These are phyloP conservation scores for Heteromurus nitidus DNA, from an alignment of 2,888 invertebrate species.

Conservation along the genomic window DNA sequence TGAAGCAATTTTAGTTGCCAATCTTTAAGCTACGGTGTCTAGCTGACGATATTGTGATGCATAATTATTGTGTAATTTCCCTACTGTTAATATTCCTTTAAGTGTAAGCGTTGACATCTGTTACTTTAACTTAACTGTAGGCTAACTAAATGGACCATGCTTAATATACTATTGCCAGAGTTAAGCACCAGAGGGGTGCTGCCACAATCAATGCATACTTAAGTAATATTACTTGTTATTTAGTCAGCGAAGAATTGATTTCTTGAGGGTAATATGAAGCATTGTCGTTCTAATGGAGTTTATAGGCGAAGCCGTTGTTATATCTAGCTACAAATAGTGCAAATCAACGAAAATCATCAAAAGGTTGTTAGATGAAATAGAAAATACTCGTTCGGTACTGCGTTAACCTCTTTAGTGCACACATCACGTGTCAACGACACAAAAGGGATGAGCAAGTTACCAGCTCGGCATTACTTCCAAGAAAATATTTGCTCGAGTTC, in stretches of 20 bases:
- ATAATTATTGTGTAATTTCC: slow-evolving; percentile 16
- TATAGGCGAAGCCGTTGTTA: slow-evolving; percentile 2
- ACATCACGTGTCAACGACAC: too few relatives aligned
- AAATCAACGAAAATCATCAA: background rate
- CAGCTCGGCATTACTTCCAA: slow-evolving; percentile 37
- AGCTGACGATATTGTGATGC: slow-evolving; percentile 55
- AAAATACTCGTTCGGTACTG: slow-evolving; percentile 14
- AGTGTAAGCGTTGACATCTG: slow-evolving; percentile 16
- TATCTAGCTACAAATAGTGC: background rate
- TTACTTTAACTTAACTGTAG: slow-evolving; percentile 26
- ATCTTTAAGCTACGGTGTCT: slow-evolving; percentile 20
- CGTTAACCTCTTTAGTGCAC: background rate
- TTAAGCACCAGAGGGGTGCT: slow-evolving; percentile 57
- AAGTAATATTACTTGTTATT: slow-evolving; percentile 35
- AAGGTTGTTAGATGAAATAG: background rate
- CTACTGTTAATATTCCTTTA: background rate
- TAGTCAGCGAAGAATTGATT: slow-evolving; percentile 25
- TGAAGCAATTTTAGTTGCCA: background rate
- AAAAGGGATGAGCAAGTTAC: slow-evolving; percentile 61
- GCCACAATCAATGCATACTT: slow-evolving; percentile 62
- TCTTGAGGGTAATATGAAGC: slow-evolving; percentile 8
- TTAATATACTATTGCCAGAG: slow-evolving; percentile 35
- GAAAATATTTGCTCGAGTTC: slow-evolving; percentile 14
- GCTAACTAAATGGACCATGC: slow-evolving; percentile 60
- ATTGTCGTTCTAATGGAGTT: background rate